These are phyloP conservation scores for Toxonevra muliebris DNA, from an alignment of 2,888 invertebrate genomes.

Conservation along the genomic window DNA sequence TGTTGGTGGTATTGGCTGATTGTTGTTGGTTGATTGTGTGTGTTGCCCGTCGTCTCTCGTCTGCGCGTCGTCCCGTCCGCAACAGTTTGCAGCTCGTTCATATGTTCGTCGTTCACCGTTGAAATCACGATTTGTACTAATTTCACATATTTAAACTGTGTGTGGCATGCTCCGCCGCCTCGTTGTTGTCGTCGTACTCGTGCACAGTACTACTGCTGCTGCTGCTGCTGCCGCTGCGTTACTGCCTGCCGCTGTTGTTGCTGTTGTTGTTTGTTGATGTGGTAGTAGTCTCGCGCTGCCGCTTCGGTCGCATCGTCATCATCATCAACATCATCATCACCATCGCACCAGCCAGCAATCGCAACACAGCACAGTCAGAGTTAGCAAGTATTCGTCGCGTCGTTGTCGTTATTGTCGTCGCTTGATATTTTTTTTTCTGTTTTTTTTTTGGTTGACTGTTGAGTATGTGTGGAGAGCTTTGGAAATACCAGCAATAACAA, in stretches of 20 bases:
- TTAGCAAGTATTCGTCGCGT: not conserved
- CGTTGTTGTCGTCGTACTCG: constrained; percentile 40
- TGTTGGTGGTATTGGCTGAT: constrained; percentile 34
- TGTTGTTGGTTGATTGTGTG: constrained; percentile 27
- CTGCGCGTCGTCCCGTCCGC: constrained; percentile 41
- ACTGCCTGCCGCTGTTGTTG: constrained; percentile 23
- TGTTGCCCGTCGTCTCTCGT: constrained; percentile 42
- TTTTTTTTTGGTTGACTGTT: not conserved
- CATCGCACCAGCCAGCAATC: not conserved
- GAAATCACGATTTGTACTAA: constrained; percentile 66
- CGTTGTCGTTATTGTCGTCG: not conserved
- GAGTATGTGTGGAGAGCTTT: too few relatives aligned
- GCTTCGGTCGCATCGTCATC: constrained; percentile 19
- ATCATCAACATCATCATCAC: not conserved
- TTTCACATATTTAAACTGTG: constrained; percentile 64
- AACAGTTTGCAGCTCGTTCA: constrained; percentile 43
- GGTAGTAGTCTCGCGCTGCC: constrained; percentile 27
- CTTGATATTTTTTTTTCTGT: not conserved
- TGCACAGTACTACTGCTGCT: constrained; percentile 40
- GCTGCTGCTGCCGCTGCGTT: constrained; percentile 16
- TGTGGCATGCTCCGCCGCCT: constrained; percentile 60
- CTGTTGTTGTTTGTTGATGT: constrained; percentile 24
- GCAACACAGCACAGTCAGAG: not conserved
- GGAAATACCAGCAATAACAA: constrained; percentile 12
- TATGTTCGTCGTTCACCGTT: constrained; percentile 64